These are phyloP conservation scores for Drusus annulatus DNA, from an alignment of 1,140 invertebrate species.

Conservation along the genomic window DNA sequence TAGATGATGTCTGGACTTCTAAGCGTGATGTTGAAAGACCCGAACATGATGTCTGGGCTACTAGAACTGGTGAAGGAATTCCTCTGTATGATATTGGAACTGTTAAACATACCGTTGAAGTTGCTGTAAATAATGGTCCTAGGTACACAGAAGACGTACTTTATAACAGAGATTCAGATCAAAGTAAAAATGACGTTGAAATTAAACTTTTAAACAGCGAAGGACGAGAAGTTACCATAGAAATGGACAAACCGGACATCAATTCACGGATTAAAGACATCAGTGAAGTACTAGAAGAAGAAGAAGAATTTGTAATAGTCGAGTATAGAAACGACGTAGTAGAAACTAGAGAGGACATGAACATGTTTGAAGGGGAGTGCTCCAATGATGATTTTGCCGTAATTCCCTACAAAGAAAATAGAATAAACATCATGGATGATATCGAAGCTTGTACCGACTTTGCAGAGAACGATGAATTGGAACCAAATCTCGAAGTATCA, in stretches of 20 bases:
- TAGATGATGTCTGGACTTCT: neutral
- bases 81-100: no score
- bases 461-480: constrained; percentile 43
- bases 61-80: no score
- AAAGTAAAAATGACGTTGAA: constrained; percentile 13
- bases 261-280: neutral
- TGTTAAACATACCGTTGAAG: no score
- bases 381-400: constrained; percentile 51
- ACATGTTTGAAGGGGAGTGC: constrained; percentile 46
- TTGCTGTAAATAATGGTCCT: no score
- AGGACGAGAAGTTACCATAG: neutral
- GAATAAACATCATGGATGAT: constrained; percentile 50
- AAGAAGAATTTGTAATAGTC: constrained; percentile 10
- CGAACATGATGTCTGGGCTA: neutral
- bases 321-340: neutral
- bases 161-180: no score
- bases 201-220: constrained; percentile 27
- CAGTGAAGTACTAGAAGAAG: neutral
- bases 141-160: no score
- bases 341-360: neutral
- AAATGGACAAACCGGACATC: neutral
- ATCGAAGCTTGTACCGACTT: constrained; percentile 56
- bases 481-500: constrained; percentile 50
- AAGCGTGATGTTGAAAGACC: neutral
- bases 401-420: constrained; percentile 56